Conservation (phyloP, 2,888 invertebrate genomes). For the Therioaphis trifolii region DNA sequence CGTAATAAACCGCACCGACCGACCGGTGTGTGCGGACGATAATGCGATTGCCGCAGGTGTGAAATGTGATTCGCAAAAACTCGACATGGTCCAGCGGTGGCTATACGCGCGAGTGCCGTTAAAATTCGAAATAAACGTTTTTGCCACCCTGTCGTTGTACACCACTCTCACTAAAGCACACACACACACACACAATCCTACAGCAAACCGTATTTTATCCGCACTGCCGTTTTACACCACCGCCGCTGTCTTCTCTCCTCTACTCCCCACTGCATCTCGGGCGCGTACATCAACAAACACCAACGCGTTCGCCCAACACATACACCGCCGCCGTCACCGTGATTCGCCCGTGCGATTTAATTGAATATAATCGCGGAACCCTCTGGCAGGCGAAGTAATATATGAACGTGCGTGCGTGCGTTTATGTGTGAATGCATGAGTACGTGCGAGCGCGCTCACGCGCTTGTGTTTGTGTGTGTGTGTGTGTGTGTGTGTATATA, state of each 20-base stretch:
- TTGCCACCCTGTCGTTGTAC: background rate
- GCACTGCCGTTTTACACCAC: background rate
- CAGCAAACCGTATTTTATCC: conserved; percentile 1
- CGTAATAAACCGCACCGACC: background rate
- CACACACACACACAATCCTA: background rate
- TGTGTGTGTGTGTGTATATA: background rate
- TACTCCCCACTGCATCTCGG: too few relatives aligned
- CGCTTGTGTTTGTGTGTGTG: too few relatives aligned
- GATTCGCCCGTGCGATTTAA: conserved; percentile 29
- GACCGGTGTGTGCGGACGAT: background rate
- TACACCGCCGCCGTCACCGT: background rate
- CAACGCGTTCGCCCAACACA: background rate
- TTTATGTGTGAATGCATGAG: background rate
- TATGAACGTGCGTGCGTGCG: too few relatives aligned
- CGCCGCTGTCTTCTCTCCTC: too few relatives aligned
- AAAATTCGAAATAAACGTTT: conserved; percentile 49
- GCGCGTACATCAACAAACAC: background rate
- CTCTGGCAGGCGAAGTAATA: background rate
- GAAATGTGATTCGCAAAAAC: conserved; percentile 53
- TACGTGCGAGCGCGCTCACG: background rate
- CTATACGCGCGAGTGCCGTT: background rate
- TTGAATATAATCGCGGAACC: conserved; percentile 16
- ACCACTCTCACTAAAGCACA: background rate
- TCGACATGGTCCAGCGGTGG: conserved; percentile 5
- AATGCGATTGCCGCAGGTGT: conserved; percentile 54